Evolutionary conservation across 1,140 invertebrate genomes (phyloP).

Genomic region (Ylistrum balloti): DNA sequence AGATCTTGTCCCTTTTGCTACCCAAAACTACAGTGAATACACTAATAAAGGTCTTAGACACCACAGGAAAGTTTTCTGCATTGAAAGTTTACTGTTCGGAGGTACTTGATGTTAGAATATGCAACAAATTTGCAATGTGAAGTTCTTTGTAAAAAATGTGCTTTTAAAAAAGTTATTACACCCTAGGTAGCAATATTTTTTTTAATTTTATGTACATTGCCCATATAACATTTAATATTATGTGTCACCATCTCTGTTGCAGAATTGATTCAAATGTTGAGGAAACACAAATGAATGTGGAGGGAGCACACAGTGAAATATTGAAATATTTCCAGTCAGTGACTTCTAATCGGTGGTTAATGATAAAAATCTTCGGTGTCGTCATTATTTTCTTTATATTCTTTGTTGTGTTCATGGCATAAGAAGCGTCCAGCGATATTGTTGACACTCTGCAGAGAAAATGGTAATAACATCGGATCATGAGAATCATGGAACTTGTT

Average conservation of each 20-base stretch:
- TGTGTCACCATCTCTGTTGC: constrained; percentile 73
- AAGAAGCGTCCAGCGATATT: constrained; percentile 56
- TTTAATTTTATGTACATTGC: too few relatives aligned
- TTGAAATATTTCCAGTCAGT: constrained; percentile 99
- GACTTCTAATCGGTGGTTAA: constrained; percentile 98
- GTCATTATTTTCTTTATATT: constrained; percentile 99
- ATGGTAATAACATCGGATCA: background rate
- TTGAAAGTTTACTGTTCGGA: background rate
- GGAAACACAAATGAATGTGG: constrained; percentile 97
- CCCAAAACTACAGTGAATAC: too few relatives aligned
- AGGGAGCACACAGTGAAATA: constrained; percentile 98
- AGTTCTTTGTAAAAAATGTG: too few relatives aligned
- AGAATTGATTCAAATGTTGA: constrained; percentile 99
- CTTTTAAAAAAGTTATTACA: too few relatives aligned
- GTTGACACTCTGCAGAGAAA: background rate
- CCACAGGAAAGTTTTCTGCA: background rate
- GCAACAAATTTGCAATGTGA: too few relatives aligned
- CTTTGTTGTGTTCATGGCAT: constrained; percentile 95
- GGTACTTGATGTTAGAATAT: too few relatives aligned
- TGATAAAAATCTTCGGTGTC: constrained; percentile 99
- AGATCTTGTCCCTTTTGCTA: too few relatives aligned
- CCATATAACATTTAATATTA: too few relatives aligned
- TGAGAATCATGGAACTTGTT: background rate
- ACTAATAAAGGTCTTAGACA: too few relatives aligned
- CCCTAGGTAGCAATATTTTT: too few relatives aligned